phyloP scores from a whole-genome alignment of 2,888 invertebrate genomes.

The Dione vanillae region DNA sequence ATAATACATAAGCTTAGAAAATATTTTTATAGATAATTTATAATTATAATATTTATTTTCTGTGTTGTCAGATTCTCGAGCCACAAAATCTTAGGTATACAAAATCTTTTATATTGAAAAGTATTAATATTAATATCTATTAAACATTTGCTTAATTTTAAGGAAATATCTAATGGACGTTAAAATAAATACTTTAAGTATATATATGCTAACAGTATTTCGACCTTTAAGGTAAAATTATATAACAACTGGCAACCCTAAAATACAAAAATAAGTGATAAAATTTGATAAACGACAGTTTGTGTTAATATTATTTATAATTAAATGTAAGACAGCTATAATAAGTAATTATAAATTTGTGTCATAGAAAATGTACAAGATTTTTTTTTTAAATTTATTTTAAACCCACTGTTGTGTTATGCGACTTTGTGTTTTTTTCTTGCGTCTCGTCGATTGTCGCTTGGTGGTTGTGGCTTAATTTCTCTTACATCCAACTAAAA shows the following conservation, averaged over 20 bases:
- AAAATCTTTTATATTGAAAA: neutral
- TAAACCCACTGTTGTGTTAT: constrained; percentile 69
- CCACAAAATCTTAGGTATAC: neutral
- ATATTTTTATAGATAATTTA: neutral
- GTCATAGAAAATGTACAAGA: neutral
- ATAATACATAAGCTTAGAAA: neutral
- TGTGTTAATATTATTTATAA: neutral
- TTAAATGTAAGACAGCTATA: neutral
- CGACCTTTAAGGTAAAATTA: constrained; percentile 2
- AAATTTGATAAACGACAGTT: neutral
- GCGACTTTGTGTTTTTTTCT: constrained; percentile 89
- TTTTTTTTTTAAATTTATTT: constrained; percentile 32
- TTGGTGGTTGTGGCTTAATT: constrained; percentile 86
- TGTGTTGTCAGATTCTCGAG: no score
- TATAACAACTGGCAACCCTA: neutral
- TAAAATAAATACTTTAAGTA: constrained; percentile 44
- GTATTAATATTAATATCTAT: constrained; percentile 15
- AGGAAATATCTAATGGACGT: constrained; percentile 46
- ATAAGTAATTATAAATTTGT: neutral
- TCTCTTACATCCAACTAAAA: constrained; percentile 88
- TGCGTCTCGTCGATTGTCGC: constrained; percentile 83
- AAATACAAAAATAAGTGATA: neutral
- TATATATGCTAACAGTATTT: constrained; percentile 14
- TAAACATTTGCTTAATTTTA: constrained; percentile 17
- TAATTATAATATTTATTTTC: neutral